Percentiles rank a stretch among this genome's conserved stretches.
phyloP scores from a whole-genome alignment of 2,113 vertebrate species.

The Alosa alosa region DNA sequence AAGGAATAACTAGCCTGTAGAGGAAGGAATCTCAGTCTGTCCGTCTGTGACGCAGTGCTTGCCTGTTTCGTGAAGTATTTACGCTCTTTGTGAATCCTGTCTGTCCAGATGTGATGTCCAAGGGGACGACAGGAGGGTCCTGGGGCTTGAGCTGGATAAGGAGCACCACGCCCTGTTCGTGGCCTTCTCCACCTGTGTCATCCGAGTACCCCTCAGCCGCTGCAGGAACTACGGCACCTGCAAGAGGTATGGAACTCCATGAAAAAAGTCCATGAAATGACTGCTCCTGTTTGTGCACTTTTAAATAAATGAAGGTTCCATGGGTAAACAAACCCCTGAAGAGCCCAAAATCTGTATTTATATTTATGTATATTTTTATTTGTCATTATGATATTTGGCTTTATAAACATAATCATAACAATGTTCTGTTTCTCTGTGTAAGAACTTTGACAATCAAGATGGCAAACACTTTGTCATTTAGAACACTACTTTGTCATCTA shows the following conservation, averaged over 20 bases:
- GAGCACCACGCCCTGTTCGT: constrained; percentile 80
- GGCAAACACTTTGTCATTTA: too few relatives aligned
- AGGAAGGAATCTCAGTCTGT: too few relatives aligned
- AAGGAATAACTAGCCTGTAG: neutral
- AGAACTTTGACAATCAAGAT: neutral
- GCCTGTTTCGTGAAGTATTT: too few relatives aligned
- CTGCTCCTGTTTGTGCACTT: neutral
- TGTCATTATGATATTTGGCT: neutral
- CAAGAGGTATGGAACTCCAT: constrained; percentile 62
- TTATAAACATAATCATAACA: neutral
- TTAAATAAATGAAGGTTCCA: neutral
- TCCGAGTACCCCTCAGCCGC: constrained; percentile 79
- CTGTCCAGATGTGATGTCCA: constrained; percentile 74
- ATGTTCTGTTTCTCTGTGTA: neutral
- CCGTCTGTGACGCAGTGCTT: too few relatives aligned
- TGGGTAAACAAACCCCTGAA: neutral
- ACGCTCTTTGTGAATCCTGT: neutral
- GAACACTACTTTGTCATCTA: neutral
- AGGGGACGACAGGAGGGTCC: constrained; percentile 68
- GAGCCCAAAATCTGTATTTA: neutral
- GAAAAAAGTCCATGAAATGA: neutral
- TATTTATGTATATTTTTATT: neutral
- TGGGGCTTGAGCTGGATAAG: constrained; percentile 79
- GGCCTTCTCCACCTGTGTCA: constrained; percentile 80
- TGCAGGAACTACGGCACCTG: constrained; percentile 72